Conservation (phyloP, 64 coral and sea anemone genomes). For the Montipora sp. region DNA sequence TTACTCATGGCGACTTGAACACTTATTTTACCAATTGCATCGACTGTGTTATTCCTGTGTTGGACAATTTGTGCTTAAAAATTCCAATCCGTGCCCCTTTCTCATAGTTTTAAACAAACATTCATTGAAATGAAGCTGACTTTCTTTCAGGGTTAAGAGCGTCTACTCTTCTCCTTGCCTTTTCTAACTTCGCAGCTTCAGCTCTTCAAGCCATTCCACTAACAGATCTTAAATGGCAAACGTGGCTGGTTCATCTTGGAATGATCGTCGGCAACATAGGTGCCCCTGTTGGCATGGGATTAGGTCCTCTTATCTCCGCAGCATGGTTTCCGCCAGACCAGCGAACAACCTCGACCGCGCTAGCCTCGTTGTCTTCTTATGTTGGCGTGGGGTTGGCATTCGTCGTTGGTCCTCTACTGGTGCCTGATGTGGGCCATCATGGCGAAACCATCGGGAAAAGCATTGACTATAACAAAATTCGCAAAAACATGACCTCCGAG, state of each 20-base stretch:
- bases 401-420: constrained; percentile 47
- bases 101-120: too few species aligned
- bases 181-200: constrained; percentile 1
- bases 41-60: too few species aligned
- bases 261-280: constrained; percentile 24
- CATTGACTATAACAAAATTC: constrained; percentile 27
- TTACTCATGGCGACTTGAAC: too few species aligned
- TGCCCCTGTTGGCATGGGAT: constrained; percentile 55
- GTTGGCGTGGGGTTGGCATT: constrained; percentile 43
- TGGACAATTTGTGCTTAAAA: neutral
- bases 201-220: constrained; percentile 61
- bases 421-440: constrained; percentile 58
- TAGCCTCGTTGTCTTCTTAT: constrained; percentile 62
- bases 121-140: neutral
- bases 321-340: constrained; percentile 66
- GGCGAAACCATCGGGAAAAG: neutral
- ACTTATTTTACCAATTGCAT: too few species aligned
- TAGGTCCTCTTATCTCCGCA: constrained; percentile 50
- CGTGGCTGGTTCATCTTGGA: constrained; percentile 38
- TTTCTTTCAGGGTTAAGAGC: constrained; percentile 24
- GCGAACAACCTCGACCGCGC: constrained; percentile 66
- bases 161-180: neutral
- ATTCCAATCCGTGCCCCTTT: too few species aligned
- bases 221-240: constrained; percentile 22
- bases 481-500: constrained; percentile 2